Evolutionary conservation across 1,140 invertebrate genomes (phyloP), one percentile per base, ranked within the genome.

Genomic region (Ceratina japonica): DNA sequence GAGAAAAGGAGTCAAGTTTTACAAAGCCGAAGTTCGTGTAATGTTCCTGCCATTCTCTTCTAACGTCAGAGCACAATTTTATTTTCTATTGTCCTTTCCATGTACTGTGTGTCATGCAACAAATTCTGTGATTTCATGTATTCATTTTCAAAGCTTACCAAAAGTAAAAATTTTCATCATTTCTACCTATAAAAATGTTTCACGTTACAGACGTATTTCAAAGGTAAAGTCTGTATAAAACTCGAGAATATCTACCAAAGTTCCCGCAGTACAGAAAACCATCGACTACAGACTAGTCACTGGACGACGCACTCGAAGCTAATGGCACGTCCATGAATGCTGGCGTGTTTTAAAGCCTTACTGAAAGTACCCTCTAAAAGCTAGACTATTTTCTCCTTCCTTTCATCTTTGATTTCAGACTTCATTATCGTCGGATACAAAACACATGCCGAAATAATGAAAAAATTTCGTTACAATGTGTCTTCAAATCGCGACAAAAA

Each of bases 291-390:
- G 37, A 8, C 37, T 44, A 44, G 65, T 31, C 37, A 54, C 58
- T 24, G 15, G n/a, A 13, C 27, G 27, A 31, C 27, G 27, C n/a
- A 54, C 68, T 72, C n/a, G 49, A 63, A 71, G 66, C 75, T 63
- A 81, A 81, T 85, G 85, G 85, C 74, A 65, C 79, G 79, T 80
- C 73, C 77, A 71, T 70, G 65, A 80, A 68, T 79, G 82, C 82
- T 0, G 37, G 16, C 83, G 79, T 75, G 80, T 87, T 87, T 87
- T 87, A 87, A 80, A 86, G 77, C 77, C 84, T 82, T 80, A 87
- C 20, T 75, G 71, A 75, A 54, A 64, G 70, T 52, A 79, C 75
- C 87, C 84, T 88, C 87, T 79, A 75, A 81, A 24, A 59, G 31
- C 20, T 22, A 24, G 31, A 24, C 56, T 59, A 20, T n/a, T 24